These are phyloP conservation scores for Pygoscelis adeliae DNA, from an alignment of 2,113 vertebrate genomes.

Conservation along the genomic window DNA sequence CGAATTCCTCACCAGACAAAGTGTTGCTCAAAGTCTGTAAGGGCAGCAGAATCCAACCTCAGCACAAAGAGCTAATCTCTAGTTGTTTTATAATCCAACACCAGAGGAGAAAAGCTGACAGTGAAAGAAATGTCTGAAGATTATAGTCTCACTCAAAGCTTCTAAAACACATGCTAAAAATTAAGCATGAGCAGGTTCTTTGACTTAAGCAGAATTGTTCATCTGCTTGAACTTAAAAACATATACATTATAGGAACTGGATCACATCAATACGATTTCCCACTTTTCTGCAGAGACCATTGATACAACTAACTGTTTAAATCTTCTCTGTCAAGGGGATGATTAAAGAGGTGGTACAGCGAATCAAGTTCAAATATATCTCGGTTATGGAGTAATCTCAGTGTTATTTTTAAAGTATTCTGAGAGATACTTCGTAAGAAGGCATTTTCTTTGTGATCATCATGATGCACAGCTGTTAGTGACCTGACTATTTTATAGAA, in stretches of 20 bases:
- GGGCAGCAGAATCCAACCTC: background rate
- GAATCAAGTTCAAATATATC: background rate
- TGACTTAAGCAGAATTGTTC: background rate
- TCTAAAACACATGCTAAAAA: background rate
- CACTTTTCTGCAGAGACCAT: background rate
- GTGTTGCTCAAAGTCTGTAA: background rate
- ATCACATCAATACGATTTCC: background rate
- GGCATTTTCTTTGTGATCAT: background rate
- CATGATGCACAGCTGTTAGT: background rate
- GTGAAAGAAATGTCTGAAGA: background rate
- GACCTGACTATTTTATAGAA: background rate
- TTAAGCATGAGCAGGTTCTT: background rate
- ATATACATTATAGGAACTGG: background rate
- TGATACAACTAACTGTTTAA: background rate
- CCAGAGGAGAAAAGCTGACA: background rate
- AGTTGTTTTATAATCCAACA: background rate
- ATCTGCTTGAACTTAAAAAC: background rate
- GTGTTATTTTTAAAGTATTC: background rate
- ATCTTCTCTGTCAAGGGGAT: background rate
- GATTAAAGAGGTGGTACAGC: background rate
- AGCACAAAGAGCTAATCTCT: background rate
- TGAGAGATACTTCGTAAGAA: background rate
- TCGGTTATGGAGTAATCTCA: background rate
- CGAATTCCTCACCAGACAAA: background rate
- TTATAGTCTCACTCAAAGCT: background rate